Evolutionary conservation across 2,888 invertebrate genomes (phyloP).

Genomic region (Mythimna ferrago): DNA sequence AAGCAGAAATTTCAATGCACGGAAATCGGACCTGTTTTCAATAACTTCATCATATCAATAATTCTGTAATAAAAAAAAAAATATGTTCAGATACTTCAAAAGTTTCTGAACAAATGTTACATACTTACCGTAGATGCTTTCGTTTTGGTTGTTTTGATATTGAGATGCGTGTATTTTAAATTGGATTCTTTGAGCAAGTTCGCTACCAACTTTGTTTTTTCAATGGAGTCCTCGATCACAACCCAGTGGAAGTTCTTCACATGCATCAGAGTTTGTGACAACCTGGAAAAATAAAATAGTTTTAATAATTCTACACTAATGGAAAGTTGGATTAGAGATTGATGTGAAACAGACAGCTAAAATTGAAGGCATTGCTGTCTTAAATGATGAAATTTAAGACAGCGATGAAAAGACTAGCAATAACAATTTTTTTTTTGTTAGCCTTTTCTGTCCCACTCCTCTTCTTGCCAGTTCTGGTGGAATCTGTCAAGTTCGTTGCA

Average conservation of each 20-base stretch:
- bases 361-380: neutral
- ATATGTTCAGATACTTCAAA: neutral
- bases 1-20: neutral
- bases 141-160: constrained; percentile 87
- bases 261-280: constrained; percentile 96
- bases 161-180: constrained; percentile 92
- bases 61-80: neutral
- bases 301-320: neutral
- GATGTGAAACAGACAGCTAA: neutral
- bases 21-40: too few relatives aligned
- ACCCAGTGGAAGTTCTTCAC: constrained; percentile 98
- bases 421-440: neutral
- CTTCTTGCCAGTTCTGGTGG: too few relatives aligned
- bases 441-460: too few relatives aligned
- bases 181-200: constrained; percentile 93
- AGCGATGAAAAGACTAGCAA: neutral
- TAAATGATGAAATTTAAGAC: neutral
- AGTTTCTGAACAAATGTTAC: neutral
- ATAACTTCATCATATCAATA: constrained; percentile 9
- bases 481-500: too few relatives aligned
- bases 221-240: constrained; percentile 96
- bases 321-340: neutral
- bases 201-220: constrained; percentile 93
- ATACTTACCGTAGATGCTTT: constrained; percentile 87
- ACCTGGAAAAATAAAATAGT: constrained; percentile 83